phyloP scores from a whole-genome alignment of 2,113 vertebrate genomes.

The Campylomormyrus tamandua region DNA sequence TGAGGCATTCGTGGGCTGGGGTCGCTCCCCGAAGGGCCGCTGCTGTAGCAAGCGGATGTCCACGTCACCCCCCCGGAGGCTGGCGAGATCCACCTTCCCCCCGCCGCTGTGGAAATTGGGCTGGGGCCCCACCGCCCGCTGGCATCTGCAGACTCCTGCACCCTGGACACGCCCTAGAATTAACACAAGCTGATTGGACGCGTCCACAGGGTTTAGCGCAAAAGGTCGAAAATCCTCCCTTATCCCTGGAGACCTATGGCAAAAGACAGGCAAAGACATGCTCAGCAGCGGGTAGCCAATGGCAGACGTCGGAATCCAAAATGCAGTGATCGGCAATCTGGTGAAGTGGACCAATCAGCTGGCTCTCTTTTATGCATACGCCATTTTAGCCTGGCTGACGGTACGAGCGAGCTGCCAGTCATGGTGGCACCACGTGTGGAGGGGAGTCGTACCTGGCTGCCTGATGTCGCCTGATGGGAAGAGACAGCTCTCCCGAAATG shows the following conservation, averaged over 20 bases:
- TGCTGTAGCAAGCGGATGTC: neutral
- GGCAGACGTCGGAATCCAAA: neutral
- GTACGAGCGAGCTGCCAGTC: constrained; percentile 1
- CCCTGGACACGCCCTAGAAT: neutral
- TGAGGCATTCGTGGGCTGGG: neutral
- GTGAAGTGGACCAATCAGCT: neutral
- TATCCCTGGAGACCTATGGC: neutral
- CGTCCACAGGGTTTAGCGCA: neutral
- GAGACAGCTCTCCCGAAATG: neutral
- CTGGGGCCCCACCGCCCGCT: neutral
- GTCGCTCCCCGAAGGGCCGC: neutral
- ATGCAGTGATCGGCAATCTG: neutral
- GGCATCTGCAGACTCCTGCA: neutral
- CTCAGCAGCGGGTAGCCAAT: neutral
- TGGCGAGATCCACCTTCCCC: neutral
- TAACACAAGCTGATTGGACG: neutral
- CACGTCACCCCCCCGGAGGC: neutral
- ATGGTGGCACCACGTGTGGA: neutral
- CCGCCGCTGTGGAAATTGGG: neutral
- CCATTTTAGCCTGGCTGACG: neutral
- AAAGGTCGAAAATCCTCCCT: neutral
- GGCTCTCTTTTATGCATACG: neutral
- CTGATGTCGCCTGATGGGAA: neutral
- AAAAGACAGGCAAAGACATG: neutral
- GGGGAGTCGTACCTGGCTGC: constrained; percentile 8